These are phyloP conservation scores for Nematostella vectensis DNA, from an alignment of 92 coral and sea anemone species.

Conservation along the genomic window DNA sequence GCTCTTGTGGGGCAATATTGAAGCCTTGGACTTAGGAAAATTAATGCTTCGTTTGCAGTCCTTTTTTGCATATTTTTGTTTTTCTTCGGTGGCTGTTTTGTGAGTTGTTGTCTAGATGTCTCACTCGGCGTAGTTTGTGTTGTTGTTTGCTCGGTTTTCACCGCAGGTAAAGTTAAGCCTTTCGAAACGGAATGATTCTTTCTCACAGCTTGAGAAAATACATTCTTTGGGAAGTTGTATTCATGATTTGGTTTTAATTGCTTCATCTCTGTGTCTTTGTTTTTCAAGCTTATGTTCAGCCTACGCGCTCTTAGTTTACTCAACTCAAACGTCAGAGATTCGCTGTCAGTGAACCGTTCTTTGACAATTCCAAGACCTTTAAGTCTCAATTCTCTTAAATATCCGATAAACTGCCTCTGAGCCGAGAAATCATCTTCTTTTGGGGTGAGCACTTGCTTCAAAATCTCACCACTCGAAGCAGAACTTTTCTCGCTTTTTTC, in stretches of 20 bases:
- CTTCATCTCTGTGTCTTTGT: neutral
- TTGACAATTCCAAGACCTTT: neutral
- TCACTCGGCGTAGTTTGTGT: too few relatives aligned
- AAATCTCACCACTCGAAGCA: neutral
- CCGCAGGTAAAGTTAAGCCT: too few relatives aligned
- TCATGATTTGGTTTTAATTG: neutral
- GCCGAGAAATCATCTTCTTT: neutral
- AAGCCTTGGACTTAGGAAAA: constrained; percentile 12
- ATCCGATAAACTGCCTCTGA: neutral
- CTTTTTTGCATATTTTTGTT: neutral
- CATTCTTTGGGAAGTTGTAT: neutral
- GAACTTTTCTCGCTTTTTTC: neutral
- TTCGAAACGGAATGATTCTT: neutral
- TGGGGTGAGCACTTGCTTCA: neutral
- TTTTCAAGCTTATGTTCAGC: neutral
- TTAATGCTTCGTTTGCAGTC: neutral
- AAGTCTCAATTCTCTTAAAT: neutral
- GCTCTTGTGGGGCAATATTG: constrained; percentile 12
- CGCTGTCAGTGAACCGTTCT: neutral
- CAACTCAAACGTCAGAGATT: neutral
- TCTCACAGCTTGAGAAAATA: neutral
- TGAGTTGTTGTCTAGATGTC: too few relatives aligned
- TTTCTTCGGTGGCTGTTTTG: neutral
- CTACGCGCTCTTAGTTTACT: neutral
- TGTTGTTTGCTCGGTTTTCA: too few relatives aligned